phyloP scores from a whole-genome alignment of 1,140 invertebrate genomes.

The Doryteuthis pealeii region DNA sequence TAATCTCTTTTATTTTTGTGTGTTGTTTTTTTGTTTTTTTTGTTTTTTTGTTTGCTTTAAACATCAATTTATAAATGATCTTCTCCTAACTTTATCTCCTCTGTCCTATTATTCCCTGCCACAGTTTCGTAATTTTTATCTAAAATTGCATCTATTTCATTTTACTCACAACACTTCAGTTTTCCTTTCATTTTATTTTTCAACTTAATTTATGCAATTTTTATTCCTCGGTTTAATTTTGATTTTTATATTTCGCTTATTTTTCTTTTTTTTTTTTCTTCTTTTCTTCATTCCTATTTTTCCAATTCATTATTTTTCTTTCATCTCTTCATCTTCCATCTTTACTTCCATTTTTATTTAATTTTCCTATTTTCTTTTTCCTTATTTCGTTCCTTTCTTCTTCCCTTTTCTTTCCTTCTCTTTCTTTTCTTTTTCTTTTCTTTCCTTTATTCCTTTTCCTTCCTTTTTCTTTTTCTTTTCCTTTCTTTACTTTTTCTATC shows the following conservation, averaged over 20 bases:
- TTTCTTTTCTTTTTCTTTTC: not conserved
- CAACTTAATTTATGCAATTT: too few relatives aligned
- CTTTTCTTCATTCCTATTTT: not conserved
- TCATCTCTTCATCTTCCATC: not conserved
- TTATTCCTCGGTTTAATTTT: not conserved
- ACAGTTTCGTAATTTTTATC: too few relatives aligned
- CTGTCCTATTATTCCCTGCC: too few relatives aligned
- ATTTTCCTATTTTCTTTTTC: not conserved
- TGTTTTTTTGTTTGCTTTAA: too few relatives aligned
- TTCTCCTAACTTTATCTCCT: too few relatives aligned
- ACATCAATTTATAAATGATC: too few relatives aligned
- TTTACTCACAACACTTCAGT: too few relatives aligned
- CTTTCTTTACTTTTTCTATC: not conserved
- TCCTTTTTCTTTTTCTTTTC: not conserved
- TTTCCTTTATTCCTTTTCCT: not conserved
- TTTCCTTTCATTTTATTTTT: too few relatives aligned
- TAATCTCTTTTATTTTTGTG: too few relatives aligned
- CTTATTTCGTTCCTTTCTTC: not conserved
- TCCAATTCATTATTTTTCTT: not conserved
- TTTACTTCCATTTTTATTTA: not conserved
- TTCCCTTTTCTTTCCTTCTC: not conserved
- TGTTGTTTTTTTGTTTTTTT: too few relatives aligned
- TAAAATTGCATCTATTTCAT: too few relatives aligned
- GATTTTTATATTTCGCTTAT: not conserved
- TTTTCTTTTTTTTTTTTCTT: not conserved